phyloP scores from a whole-genome alignment of 2,797 vertebrate species.

The Argyrosomus regius region DNA sequence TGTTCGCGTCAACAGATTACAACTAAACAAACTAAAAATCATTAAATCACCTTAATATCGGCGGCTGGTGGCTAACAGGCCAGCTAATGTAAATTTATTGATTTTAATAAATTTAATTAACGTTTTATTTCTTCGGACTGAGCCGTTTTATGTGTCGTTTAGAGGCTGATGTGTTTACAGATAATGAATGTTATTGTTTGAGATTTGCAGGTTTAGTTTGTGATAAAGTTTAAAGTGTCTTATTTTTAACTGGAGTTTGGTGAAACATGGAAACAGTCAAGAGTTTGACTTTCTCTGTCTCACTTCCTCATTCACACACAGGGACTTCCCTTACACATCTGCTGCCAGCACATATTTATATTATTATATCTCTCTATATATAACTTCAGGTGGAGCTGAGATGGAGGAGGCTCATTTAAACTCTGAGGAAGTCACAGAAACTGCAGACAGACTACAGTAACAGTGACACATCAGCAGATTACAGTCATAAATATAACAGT shows the following conservation, averaged over 20 bases:
- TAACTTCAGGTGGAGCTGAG: neutral
- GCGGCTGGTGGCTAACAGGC: accelerated
- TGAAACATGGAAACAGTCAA: neutral
- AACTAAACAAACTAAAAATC: neutral
- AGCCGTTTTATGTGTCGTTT: neutral
- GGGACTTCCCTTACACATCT: neutral
- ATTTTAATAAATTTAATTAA: neutral
- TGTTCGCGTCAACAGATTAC: too few relatives aligned
- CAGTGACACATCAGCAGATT: neutral
- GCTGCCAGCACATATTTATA: too few relatives aligned
- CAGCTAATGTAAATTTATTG: neutral
- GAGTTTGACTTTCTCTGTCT: constrained; percentile 3
- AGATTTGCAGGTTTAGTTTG: neutral
- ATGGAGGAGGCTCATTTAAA: neutral
- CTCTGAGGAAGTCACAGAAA: too few relatives aligned
- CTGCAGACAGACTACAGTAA: neutral
- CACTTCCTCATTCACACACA: constrained; percentile 13
- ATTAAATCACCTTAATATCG: accelerated
- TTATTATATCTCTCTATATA: too few relatives aligned
- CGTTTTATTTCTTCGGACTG: accelerated
- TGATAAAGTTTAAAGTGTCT: neutral
- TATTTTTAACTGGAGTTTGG: neutral
- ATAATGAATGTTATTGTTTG: accelerated
- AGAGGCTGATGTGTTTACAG: neutral
- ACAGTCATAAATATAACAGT: neutral